Conservation (phyloP, 2,888 invertebrate genomes). For the Nomada lathburiana region DNA sequence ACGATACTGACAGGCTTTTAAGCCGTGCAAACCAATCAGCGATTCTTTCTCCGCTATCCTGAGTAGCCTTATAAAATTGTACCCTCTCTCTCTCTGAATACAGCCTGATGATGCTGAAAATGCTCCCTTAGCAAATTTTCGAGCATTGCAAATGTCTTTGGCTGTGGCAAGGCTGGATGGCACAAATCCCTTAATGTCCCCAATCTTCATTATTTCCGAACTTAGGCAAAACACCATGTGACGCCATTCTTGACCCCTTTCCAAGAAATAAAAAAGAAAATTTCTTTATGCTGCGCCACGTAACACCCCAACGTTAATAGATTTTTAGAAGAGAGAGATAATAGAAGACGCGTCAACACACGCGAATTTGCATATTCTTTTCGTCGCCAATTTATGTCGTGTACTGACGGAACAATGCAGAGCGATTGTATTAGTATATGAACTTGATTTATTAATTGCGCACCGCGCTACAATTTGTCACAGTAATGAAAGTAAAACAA, state of each 20-base stretch:
- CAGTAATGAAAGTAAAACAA: no score
- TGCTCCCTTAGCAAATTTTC: background rate
- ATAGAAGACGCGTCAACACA: background rate
- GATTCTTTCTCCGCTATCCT: background rate
- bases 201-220: background rate
- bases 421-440: no score
- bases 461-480: no score
- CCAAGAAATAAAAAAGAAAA: no score
- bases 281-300: background rate
- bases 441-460: no score
- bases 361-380: background rate
- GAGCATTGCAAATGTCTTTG: background rate
- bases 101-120: background rate
- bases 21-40: background rate
- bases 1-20: constrained; percentile 10
- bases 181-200: constrained; percentile 5
- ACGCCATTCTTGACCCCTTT: background rate
- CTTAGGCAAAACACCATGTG: constrained; percentile 6
- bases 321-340: no score
- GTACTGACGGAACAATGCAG: background rate
- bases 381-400: background rate
- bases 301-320: background rate
- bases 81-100: background rate
- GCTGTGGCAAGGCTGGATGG: background rate
- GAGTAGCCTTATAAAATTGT: background rate